Conservation (phyloP, 2,888 invertebrate species). For the Panopea generosa region DNA sequence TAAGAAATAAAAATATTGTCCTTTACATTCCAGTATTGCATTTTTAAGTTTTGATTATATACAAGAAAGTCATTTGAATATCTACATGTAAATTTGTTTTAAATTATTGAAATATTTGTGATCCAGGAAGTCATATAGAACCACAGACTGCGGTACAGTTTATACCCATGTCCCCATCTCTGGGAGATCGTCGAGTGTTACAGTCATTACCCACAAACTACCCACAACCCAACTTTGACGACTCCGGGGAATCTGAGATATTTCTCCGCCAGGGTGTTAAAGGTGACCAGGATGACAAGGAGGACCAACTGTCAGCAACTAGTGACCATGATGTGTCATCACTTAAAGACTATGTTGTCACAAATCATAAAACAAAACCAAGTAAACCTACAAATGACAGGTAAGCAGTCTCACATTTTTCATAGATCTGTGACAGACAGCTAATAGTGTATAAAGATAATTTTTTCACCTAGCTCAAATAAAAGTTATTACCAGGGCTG, state of each 20-base stretch:
- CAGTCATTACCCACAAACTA: conserved; percentile 50
- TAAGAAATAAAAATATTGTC: too few species aligned
- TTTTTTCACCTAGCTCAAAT: too few species aligned
- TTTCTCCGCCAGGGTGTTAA: background rate
- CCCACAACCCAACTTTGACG: conserved; percentile 74
- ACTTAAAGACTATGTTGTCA: conserved; percentile 67
- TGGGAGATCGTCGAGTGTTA: conserved; percentile 30
- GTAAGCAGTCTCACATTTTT: too few species aligned
- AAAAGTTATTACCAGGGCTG: too few species aligned
- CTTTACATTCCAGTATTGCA: too few species aligned
- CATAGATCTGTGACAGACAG: too few species aligned
- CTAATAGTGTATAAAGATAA: too few species aligned
- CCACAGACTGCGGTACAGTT: conserved; percentile 62
- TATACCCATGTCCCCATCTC: conserved; percentile 57
- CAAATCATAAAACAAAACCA: conserved; percentile 43
- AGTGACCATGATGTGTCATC: conserved; percentile 71
- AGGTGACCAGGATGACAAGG: conserved; percentile 29
- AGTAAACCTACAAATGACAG: conserved; percentile 11
- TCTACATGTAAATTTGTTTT: too few species aligned
- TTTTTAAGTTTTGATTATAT: too few species aligned
- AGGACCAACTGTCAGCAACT: conserved; percentile 46
- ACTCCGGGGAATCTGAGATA: conserved; percentile 51
- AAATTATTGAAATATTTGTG: background rate
- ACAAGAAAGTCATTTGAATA: too few species aligned
- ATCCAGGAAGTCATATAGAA: conserved; percentile 54